Conservation (phyloP, 1,140 invertebrate species). For the Zophobas morio region DNA sequence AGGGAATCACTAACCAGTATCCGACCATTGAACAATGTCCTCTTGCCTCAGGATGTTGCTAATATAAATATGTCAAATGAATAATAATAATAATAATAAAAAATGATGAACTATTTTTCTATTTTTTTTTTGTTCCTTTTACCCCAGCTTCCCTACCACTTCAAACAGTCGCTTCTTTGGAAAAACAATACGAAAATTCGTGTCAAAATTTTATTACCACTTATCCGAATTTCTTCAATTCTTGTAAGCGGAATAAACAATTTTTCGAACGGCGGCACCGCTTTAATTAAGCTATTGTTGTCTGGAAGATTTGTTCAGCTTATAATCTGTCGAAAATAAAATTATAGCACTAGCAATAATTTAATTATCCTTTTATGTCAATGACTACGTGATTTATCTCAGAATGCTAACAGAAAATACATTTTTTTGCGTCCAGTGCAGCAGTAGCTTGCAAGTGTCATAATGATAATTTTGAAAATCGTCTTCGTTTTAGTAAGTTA, state of each 20-base stretch:
- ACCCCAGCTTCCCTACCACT: too few species aligned
- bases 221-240: background rate
- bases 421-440: conserved; percentile 1
- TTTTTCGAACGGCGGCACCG: background rate
- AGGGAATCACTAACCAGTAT: conserved; percentile 23
- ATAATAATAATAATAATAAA: background rate
- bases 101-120: background rate
- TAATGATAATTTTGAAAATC: conserved; percentile 10
- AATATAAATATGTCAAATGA: background rate
- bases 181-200: too few species aligned
- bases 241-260: conserved; percentile 18
- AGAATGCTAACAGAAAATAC: conserved; percentile 12
- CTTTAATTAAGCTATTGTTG: conserved; percentile 16
- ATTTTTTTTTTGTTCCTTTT: too few species aligned
- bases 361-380: conserved; percentile 23
- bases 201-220: too few species aligned
- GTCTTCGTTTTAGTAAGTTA: conserved; percentile 6
- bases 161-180: too few species aligned
- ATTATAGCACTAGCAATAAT: conserved; percentile 33
- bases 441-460: conserved; percentile 8
- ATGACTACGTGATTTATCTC: conserved; percentile 4
- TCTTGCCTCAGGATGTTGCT: conserved; percentile 3
- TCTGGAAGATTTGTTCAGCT: conserved; percentile 13
- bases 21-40: conserved; percentile 17
- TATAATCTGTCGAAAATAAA: conserved; percentile 40